phyloP scores from a whole-genome alignment of 2,797 vertebrate species.

The Gobionotothen gibberifrons region DNA sequence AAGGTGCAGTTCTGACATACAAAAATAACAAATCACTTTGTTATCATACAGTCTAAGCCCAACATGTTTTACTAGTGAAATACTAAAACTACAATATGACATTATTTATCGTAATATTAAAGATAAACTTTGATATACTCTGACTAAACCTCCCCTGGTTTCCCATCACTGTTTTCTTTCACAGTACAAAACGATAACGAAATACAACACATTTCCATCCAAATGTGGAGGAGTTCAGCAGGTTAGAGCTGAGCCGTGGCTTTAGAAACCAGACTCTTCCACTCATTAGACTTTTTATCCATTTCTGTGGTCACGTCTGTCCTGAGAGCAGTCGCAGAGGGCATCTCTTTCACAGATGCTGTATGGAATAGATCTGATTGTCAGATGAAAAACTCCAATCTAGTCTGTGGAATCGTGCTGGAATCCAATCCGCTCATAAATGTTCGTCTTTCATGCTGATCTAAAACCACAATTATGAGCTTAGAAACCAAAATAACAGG shows the following conservation, averaged over 20 bases:
- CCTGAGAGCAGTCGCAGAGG: constrained; percentile 40
- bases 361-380: constrained; percentile 62
- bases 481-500: constrained; percentile 76
- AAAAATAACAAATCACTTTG: constrained; percentile 17
- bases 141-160: neutral
- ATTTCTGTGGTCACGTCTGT: constrained; percentile 44
- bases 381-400: constrained; percentile 56
- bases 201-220: constrained; percentile 6
- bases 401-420: constrained; percentile 43
- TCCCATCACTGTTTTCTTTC: neutral
- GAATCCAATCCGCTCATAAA: constrained; percentile 63
- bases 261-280: constrained; percentile 46
- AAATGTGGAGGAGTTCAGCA: constrained; percentile 30
- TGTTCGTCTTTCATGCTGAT: constrained; percentile 75
- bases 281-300: constrained; percentile 46
- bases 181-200: neutral
- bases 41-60: constrained; percentile 21
- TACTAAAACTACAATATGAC: constrained; percentile 29
- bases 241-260: neutral
- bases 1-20: constrained; percentile 7
- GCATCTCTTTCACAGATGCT: constrained; percentile 71
- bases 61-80: constrained; percentile 17
- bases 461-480: constrained; percentile 79
- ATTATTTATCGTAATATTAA: constrained; percentile 27
- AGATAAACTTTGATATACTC: constrained; percentile 20